Percentiles rank a stretch among this genome's conserved stretches.
Conservation (phyloP, 1,140 invertebrate species). For the Trichonephila inaurata region DNA sequence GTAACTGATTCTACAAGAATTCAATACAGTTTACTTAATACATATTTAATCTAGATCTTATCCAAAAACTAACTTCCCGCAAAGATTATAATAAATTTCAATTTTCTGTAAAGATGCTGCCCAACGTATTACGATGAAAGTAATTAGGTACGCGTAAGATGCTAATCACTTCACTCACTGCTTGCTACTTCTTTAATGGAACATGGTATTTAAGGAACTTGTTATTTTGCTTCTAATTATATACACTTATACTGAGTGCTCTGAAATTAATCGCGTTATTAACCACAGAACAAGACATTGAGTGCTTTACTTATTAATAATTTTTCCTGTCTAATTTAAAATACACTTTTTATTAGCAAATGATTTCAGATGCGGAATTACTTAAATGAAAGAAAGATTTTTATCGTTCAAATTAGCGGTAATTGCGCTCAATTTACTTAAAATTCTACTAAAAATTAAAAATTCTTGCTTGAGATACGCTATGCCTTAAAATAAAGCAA, state of each 20-base stretch:
- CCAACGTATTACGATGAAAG: background rate
- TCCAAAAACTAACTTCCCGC: too few species aligned
- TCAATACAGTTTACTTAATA: too few species aligned
- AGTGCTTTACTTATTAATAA: constrained; percentile 3
- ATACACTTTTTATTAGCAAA: background rate
- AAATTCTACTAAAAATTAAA: background rate
- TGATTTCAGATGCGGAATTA: background rate
- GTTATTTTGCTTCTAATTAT: constrained; percentile 1
- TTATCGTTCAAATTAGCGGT: background rate
- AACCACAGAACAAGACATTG: background rate
- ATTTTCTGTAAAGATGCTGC: background rate
- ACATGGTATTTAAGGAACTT: background rate
- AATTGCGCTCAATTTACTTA: background rate
- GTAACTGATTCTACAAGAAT: too few species aligned
- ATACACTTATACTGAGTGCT: background rate
- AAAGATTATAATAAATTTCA: background rate
- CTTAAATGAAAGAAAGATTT: background rate
- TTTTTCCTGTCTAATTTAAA: background rate
- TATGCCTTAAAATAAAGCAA: too few species aligned
- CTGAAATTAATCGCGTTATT: background rate
- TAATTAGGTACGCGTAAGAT: background rate
- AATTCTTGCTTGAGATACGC: too few species aligned
- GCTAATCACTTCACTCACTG: background rate
- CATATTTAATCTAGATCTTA: too few species aligned
- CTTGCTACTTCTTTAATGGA: background rate